Conservation (phyloP, 2,113 vertebrate species). For the Mastomys coucha region DNA sequence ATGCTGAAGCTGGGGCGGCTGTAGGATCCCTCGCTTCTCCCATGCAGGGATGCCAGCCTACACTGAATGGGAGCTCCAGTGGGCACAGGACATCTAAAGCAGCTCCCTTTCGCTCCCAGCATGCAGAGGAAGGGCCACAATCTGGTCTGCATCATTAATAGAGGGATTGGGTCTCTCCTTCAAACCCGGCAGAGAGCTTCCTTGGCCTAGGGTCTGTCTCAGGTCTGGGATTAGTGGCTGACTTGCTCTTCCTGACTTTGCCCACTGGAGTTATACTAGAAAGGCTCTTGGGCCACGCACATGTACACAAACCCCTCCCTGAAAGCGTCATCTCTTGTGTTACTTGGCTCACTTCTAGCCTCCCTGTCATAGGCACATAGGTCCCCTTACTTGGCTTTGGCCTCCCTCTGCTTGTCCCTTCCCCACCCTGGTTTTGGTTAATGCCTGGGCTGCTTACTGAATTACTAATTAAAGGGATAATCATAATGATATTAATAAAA, state of each 20-base stretch:
- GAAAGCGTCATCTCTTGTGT: background rate
- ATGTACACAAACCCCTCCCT: background rate
- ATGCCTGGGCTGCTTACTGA: constrained; percentile 58
- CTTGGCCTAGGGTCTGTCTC: background rate
- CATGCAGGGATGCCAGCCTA: background rate
- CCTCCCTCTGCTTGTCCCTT: constrained; percentile 16
- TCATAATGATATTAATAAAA: constrained; percentile 75
- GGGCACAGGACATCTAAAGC: background rate
- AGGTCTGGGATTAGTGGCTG: background rate
- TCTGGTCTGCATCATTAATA: no score
- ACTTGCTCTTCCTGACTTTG: background rate
- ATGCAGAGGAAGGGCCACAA: background rate
- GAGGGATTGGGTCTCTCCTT: background rate
- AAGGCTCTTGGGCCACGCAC: background rate
- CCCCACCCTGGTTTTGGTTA: constrained; percentile 57
- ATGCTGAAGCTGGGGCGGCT: background rate
- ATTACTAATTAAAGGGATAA: constrained; percentile 77
- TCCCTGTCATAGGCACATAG: background rate
- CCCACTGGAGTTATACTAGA: background rate
- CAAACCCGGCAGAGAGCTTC: background rate
- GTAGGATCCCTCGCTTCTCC: background rate
- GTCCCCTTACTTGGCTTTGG: background rate
- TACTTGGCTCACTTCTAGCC: background rate
- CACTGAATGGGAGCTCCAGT: background rate
- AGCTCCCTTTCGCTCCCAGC: background rate